Evolutionary conservation across 1,140 invertebrate genomes (phyloP).

Genomic region (Carposina sasakii): DNA sequence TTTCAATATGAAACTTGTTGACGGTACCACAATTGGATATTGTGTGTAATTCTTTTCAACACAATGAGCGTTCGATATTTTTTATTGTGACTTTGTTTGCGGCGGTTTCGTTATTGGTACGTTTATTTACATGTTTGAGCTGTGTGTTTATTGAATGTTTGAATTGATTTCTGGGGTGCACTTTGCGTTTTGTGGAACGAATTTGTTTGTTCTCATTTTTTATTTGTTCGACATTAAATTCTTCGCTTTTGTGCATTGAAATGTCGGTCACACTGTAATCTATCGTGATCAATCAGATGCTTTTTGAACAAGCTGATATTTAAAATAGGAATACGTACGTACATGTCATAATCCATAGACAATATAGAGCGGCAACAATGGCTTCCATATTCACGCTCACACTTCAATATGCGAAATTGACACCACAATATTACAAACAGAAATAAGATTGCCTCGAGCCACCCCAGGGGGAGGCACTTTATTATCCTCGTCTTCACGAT

Average conservation of each 20-base stretch:
- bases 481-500: constrained; percentile 67
- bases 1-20: constrained; percentile 50
- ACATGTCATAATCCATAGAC: constrained; percentile 62
- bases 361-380: constrained; percentile 43
- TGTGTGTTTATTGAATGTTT: constrained; percentile 42
- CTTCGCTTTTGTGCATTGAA: no score
- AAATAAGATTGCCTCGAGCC: constrained; percentile 63
- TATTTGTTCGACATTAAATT: no score
- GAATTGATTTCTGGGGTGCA: constrained; percentile 24
- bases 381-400: constrained; percentile 47
- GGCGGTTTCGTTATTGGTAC: constrained; percentile 11
- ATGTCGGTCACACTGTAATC: no score
- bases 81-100: constrained; percentile 44
- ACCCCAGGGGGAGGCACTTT: constrained; percentile 46
- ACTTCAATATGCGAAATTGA: constrained; percentile 69
- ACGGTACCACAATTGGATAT: constrained; percentile 58
- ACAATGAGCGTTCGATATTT: constrained; percentile 31
- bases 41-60: constrained; percentile 46
- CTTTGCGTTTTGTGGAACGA: constrained; percentile 10
- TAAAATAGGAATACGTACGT: no score
- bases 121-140: constrained; percentile 31
- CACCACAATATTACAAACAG: constrained; percentile 71
- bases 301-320: no score
- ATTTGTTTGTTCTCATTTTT: no score
- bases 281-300: no score